Evolutionary conservation across 1,140 invertebrate species (phyloP), one percentile per base, ranked within the genome.

Genomic region (Hylaeus anthracinus): DNA sequence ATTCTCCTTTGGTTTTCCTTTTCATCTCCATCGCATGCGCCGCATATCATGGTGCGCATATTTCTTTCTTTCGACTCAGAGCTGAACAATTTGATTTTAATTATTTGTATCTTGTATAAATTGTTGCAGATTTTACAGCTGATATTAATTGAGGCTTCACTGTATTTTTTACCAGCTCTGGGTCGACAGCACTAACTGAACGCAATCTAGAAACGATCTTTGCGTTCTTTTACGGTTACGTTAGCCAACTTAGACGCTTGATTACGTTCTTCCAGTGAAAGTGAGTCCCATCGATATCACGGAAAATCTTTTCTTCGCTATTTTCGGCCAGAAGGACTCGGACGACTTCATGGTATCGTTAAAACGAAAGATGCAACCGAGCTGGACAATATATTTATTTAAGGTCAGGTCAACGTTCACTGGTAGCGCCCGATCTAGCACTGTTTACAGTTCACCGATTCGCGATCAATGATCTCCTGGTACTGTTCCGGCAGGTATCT

Each of bases 291-390:
- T 98, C 71, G 96, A 97, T 90, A 98, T 98, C 74, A 98, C 99
- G 93, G 98, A 99, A 95, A 96, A 99, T 93, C 95, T 99, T 76
- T 99, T 99, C 95, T 99, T 99, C 94, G 98, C 99, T 71, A 96
- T 99, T 88, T 99, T 99, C 94, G 99, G 99, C 76, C 96, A 99
- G 92, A 99, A 99, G 73, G 97, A 98, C 69, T 97, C 98, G 58
- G 96, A 96, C 73, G 95, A 96, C 91, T 96, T 97, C 88, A 95
- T 95, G 89, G 93, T 95, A 84, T 80, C 90, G 10, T 78, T 90
- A 39, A 76, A 83, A 41, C 88, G 88, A 53, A 92, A 93, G 82
- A 61, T 79, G 45, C 96, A 97, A 91, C 96, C 96, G 1, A 90
- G 87, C 43, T 97, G 97, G 97, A 97, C 96, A 61, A 94, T 96